These are phyloP conservation scores for Branchipolynoe longqiensis DNA, from an alignment of 2,888 invertebrate species.

Conservation along the genomic window DNA sequence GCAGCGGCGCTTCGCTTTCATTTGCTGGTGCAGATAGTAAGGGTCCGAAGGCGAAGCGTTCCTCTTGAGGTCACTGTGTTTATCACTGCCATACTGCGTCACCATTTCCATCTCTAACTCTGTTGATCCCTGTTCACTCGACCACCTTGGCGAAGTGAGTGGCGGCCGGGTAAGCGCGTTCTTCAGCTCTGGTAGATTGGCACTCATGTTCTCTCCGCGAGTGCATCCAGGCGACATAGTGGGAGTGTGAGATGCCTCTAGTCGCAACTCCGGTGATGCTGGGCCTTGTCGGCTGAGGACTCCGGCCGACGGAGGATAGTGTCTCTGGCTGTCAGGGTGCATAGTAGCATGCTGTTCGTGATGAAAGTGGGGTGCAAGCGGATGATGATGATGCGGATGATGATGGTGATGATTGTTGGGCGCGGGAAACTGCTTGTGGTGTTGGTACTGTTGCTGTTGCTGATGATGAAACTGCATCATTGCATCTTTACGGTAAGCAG, in stretches of 20 bases:
- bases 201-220: no score
- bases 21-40: slow-evolving; percentile 46
- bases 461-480: slow-evolving; percentile 35
- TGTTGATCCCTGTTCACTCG: neutral
- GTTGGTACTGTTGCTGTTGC: slow-evolving; percentile 57
- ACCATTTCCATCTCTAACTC: no score
- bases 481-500: slow-evolving; percentile 17
- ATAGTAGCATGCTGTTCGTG: neutral
- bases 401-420: no score
- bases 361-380: slow-evolving; percentile 9
- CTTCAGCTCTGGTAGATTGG: slow-evolving; percentile 37
- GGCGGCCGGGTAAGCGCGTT: slow-evolving; percentile 32
- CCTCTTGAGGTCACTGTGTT: neutral
- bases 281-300: neutral
- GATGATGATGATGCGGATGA: slow-evolving; percentile 4
- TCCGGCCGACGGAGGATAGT: neutral
- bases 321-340: slow-evolving; percentile 9
- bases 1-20: slow-evolving; percentile 47
- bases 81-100: slow-evolving; percentile 27
- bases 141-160: slow-evolving; percentile 4
- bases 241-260: neutral
- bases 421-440: slow-evolving; percentile 55
- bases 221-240: neutral
- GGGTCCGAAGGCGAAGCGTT: slow-evolving; percentile 34
- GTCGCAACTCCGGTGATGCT: neutral